Evolutionary conservation across 1,140 invertebrate genomes (phyloP).

Genomic region (Oryctes rhinoceros): DNA sequence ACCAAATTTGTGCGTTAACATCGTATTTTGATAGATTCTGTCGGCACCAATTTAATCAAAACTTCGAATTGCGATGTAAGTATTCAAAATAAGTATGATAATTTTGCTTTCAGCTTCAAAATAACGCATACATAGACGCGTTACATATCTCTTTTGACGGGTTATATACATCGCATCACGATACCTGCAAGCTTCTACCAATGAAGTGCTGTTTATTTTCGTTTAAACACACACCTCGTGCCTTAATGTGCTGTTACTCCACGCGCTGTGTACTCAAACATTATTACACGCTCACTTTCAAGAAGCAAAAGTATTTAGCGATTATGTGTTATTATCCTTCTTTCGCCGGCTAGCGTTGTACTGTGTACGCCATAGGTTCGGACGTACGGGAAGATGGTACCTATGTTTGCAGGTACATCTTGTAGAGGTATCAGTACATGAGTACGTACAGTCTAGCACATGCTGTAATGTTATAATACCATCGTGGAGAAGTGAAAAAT

Average conservation of each 20-base stretch:
- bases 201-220: not conserved
- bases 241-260: not conserved
- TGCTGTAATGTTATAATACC: constrained; percentile 29
- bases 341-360: not conserved
- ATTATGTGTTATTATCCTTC: constrained; percentile 31
- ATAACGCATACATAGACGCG: no score
- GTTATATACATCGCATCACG: not conserved
- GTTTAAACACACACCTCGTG: not conserved
- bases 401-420: not conserved
- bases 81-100: no score
- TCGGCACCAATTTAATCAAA: no score
- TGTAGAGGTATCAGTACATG: not conserved
- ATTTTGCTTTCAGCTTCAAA: no score
- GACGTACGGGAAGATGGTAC: not conserved
- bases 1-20: no score
- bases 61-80: no score
- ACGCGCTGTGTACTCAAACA: constrained; percentile 21
- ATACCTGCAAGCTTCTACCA: not conserved
- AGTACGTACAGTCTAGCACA: not conserved
- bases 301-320: constrained; percentile 19
- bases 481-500: constrained; percentile 34
- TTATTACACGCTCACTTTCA: constrained; percentile 10
- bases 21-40: no score
- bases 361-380: not conserved
- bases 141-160: no score